Evolutionary conservation across 2,888 invertebrate species (phyloP), one percentile per base, ranked within the genome.

Genomic region (Euspilapteryx auroguttella): DNA sequence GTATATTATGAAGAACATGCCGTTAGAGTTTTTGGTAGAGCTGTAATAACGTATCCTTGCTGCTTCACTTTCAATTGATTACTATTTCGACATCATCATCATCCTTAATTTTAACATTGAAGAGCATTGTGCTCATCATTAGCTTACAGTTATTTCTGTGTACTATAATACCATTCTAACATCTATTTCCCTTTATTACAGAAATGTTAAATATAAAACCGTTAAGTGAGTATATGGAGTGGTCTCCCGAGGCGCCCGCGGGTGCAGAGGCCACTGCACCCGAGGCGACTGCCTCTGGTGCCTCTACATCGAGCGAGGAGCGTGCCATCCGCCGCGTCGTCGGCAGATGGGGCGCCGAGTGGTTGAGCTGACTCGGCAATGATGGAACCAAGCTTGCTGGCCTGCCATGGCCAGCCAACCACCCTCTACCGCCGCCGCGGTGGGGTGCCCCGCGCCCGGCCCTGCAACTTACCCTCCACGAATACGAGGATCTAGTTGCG

Each of bases 291-390:
- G 21, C 24, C 14, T 6, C 21, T 6, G 14, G 12, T 15, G 26
- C 32, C 10, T 64, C 65, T 36, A 56, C 61, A 33, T 69, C 73
- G 26, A 55, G 57, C 47, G 73, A 73, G 52, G 73, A 73, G 63
- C 54, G 65, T 38, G 59, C 64, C 47, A 49, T 71, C 13, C 71
- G 62, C 58, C 73, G 73, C 58, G 58, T 73, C 52, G 89, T 89
- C 61, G 90, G 89, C 52, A 87, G 91, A 56, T 93, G 91, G 91
- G 92, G 91, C 63, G 85, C 86, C 79, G 92, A 93, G 80, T 94
- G 94, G 94, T 92, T 94, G 81, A 93, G 93, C 92, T 94, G 94
- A 94, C 93, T 94, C 93, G 89, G 84, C 83, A 53, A 57, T 35
- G 57, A 47, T 17, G 28, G 47, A 38, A 48, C 44, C 34, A 50